Conservation (phyloP, 1,140 invertebrate genomes). For the Caenorhabditis briggsae region DNA sequence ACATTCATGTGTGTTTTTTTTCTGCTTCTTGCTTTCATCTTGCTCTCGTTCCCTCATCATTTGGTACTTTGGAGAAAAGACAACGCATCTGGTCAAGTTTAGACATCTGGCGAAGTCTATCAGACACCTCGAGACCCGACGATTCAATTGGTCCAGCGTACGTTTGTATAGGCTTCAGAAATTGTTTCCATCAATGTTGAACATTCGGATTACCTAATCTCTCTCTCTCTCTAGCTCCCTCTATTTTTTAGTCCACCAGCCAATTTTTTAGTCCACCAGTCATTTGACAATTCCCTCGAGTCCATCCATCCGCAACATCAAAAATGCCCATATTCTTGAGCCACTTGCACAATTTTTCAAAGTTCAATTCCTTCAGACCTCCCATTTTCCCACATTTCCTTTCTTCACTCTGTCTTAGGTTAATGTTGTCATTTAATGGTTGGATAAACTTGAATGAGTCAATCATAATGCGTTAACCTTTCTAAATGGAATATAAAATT, state of each 20-base stretch:
- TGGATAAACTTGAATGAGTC: constrained; percentile 42
- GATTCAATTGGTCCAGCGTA: background rate
- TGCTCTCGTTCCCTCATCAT: background rate
- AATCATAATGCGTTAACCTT: constrained; percentile 38
- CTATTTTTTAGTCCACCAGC: background rate
- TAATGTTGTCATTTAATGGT: constrained; percentile 44
- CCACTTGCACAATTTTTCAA: constrained; percentile 3
- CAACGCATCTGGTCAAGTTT: constrained; percentile 42
- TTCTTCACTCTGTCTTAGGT: constrained; percentile 35
- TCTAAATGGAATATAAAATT: background rate
- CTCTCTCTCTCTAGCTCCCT: background rate
- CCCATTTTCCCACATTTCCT: constrained; percentile 34
- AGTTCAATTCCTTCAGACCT: constrained; percentile 19
- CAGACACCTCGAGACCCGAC: background rate
- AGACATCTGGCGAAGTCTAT: constrained; percentile 39
- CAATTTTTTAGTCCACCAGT: background rate
- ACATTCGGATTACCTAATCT: background rate
- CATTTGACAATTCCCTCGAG: constrained; percentile 32
- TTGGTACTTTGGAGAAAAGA: background rate
- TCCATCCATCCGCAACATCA: background rate
- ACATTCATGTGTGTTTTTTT: background rate
- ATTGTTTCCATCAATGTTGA: background rate
- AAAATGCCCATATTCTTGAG: constrained; percentile 24
- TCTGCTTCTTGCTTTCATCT: no score
- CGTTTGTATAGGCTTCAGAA: no score